Conservation (phyloP, 2,797 vertebrate genomes). For the Spondyliosoma cantharus region DNA sequence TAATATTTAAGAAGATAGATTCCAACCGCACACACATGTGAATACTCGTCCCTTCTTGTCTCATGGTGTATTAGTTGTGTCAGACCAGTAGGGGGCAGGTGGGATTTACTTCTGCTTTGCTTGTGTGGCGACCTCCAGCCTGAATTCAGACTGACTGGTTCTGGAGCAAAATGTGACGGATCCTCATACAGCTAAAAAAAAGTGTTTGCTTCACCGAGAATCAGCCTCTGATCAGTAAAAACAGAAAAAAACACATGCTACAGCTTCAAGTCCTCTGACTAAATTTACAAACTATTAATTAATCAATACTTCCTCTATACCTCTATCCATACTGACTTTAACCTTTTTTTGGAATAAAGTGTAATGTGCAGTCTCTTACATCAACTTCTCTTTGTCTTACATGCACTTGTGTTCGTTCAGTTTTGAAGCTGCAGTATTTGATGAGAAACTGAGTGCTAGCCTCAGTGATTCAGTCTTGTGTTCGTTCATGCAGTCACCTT, state of each 20-base stretch:
- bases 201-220: not conserved
- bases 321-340: not conserved
- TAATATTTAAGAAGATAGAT: not conserved
- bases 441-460: not conserved
- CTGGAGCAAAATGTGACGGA: slow-evolving; percentile 27
- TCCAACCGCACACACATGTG: not conserved
- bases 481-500: not conserved
- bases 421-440: not conserved
- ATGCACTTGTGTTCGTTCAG: not conserved
- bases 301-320: not conserved
- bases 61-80: slow-evolving; percentile 11
- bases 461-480: not conserved
- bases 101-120: slow-evolving; percentile 55
- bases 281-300: not conserved
- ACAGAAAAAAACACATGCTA: slow-evolving; percentile 5
- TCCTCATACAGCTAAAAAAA: slow-evolving; percentile 13
- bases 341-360: not conserved
- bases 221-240: not conserved
- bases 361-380: not conserved
- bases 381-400: not conserved
- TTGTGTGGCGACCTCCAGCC: not conserved
- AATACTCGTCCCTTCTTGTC: not conserved
- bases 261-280: not conserved
- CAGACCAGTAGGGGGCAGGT: slow-evolving; percentile 79
- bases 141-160: slow-evolving; percentile 4